These are phyloP conservation scores for Hedychridium roseum DNA, from an alignment of 2,888 invertebrate species.

Conservation along the genomic window DNA sequence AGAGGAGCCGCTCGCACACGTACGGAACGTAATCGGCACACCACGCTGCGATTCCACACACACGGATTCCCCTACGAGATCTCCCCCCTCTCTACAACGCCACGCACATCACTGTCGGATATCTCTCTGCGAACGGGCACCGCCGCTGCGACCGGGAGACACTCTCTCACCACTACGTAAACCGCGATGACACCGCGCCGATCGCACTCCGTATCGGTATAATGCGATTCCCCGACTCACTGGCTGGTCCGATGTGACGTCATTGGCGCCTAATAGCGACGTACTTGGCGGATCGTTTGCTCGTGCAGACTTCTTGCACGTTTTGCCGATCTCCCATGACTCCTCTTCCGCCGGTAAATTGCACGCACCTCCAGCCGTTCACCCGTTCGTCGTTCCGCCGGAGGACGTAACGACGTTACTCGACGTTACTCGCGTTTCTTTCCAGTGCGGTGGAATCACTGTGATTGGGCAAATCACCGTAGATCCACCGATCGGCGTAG, in stretches of 20 bases:
- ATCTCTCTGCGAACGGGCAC: no score
- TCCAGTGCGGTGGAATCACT: no score
- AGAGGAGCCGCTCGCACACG: constrained; percentile 31
- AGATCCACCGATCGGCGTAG: no score
- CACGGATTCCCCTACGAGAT: constrained; percentile 30
- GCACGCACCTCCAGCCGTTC: constrained; percentile 4
- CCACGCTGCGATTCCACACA: constrained; percentile 36
- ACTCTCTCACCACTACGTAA: constrained; percentile 14
- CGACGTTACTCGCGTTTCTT: no score
- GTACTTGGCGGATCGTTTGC: constrained; percentile 36
- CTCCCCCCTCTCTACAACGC: constrained; percentile 23
- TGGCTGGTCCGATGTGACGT: constrained; percentile 45
- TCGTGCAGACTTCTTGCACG: no score
- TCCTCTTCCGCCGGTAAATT: constrained; percentile 1
- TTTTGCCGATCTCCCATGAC: not conserved
- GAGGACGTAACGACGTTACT: constrained; percentile 7
- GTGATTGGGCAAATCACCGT: no score
- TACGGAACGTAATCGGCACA: constrained; percentile 37
- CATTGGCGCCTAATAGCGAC: constrained; percentile 54
- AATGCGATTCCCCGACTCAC: no score
- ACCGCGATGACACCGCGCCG: constrained; percentile 2
- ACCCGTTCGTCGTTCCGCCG: constrained; percentile 10
- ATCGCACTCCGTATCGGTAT: no score
- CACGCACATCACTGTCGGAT: no score
- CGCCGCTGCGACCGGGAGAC: constrained; percentile 15